phyloP scores from a whole-genome alignment of 2,113 vertebrate genomes.

The Nyctibius bracteatus region DNA sequence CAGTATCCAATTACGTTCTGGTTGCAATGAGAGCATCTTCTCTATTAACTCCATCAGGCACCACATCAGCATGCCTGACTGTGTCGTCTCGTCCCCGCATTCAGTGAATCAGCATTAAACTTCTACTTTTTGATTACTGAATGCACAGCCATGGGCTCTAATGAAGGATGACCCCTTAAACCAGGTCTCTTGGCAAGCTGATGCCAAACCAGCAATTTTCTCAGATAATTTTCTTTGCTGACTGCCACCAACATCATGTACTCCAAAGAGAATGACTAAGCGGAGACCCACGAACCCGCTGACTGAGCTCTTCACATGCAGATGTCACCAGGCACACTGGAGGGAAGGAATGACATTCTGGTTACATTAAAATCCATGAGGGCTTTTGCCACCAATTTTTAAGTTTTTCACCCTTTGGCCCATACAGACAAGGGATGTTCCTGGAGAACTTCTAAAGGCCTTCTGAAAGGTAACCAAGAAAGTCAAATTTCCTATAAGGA shows the following conservation, averaged over 20 bases:
- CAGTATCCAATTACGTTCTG: background rate
- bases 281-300: background rate
- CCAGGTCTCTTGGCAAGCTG: background rate
- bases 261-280: background rate
- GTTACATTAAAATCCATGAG: background rate
- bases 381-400: background rate
- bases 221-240: background rate
- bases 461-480: background rate
- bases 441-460: background rate
- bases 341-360: background rate
- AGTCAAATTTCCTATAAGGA: background rate
- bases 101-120: background rate
- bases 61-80: background rate
- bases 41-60: background rate
- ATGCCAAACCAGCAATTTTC: background rate
- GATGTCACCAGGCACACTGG: background rate
- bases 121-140: background rate
- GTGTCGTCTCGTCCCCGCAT: background rate
- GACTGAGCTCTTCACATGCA: background rate
- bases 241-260: fast-evolving
- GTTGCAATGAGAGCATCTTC: background rate
- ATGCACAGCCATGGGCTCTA: background rate
- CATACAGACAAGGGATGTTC: background rate
- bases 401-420: background rate
- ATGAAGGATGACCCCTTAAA: background rate